These are phyloP conservation scores for Pentalonia nigronervosa DNA, from an alignment of 1,140 invertebrate species.

Conservation along the genomic window DNA sequence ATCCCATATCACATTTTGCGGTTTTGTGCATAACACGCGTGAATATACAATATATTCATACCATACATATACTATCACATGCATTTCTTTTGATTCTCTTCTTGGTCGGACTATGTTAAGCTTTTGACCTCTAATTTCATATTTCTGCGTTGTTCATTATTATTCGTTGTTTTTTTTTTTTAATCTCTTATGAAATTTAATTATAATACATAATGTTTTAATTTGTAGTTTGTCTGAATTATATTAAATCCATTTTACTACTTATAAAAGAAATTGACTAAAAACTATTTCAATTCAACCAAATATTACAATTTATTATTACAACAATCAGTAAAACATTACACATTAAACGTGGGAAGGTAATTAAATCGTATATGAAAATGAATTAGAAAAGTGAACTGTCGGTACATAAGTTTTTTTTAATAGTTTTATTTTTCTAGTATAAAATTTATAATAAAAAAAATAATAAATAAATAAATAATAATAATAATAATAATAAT, in stretches of 20 bases:
- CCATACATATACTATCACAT: not conserved
- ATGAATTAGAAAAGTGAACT: too few species aligned
- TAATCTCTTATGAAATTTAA: not conserved
- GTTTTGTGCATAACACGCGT: not conserved
- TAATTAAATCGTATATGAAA: not conserved
- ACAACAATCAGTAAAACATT: not conserved
- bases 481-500: too few species aligned
- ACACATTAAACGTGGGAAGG: not conserved
- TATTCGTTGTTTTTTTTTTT: not conserved
- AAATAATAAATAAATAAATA: too few species aligned
- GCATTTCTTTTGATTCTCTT: not conserved
- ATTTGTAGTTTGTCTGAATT: not conserved
- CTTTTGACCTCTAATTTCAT: slow-evolving; percentile 27
- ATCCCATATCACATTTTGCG: slow-evolving; percentile 47
- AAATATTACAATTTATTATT: not conserved
- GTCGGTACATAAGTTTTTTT: not conserved
- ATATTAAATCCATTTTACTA: not conserved
- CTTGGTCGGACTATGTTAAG: not conserved
- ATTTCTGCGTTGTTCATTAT: not conserved
- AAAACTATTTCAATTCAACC: too few species aligned
- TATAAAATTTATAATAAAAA: not conserved
- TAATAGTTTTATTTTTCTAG: not conserved
- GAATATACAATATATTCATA: not conserved
- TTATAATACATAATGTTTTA: not conserved
- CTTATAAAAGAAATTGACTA: too few species aligned